These are phyloP conservation scores for Leucopsar rothschildi DNA, from an alignment of 2,113 vertebrate species.

Conservation along the genomic window DNA sequence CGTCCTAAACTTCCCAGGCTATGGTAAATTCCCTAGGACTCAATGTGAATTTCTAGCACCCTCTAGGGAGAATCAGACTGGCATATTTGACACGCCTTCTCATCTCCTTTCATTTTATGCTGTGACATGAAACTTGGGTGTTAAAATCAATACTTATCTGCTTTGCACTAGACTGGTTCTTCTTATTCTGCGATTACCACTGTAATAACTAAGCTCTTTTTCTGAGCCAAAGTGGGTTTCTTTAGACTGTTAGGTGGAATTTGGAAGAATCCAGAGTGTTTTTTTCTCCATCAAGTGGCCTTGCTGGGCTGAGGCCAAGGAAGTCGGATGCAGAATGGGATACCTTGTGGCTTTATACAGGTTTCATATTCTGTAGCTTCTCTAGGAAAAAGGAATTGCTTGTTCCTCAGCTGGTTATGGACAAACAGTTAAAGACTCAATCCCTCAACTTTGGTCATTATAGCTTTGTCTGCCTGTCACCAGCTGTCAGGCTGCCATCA, in stretches of 20 bases:
- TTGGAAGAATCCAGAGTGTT: background rate
- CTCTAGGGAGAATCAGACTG: conserved; percentile 33
- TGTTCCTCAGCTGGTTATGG: background rate
- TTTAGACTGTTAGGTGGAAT: background rate
- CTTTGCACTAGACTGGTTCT: conserved; percentile 26
- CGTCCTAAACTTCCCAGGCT: background rate
- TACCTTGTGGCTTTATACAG: background rate
- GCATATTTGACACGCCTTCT: conserved; percentile 32
- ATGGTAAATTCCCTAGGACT: conserved; percentile 8
- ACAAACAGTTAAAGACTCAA: background rate
- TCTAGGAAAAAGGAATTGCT: background rate
- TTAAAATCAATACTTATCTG: conserved; percentile 48
- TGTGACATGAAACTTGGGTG: conserved; percentile 43
- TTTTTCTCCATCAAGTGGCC: background rate
- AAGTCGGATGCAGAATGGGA: background rate
- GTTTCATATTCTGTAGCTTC: background rate
- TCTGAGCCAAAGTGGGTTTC: background rate
- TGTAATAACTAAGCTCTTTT: background rate
- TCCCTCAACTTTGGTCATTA: background rate
- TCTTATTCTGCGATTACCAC: conserved; percentile 3
- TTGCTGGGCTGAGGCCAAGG: background rate
- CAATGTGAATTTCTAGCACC: conserved; percentile 16
- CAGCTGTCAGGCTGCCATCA: background rate
- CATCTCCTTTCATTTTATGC: conserved; percentile 22
- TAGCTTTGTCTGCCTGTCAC: background rate